phyloP scores from a whole-genome alignment of 30 jellyfish, hydroid and myxozoan species.

The Cassiopea xamachana region DNA sequence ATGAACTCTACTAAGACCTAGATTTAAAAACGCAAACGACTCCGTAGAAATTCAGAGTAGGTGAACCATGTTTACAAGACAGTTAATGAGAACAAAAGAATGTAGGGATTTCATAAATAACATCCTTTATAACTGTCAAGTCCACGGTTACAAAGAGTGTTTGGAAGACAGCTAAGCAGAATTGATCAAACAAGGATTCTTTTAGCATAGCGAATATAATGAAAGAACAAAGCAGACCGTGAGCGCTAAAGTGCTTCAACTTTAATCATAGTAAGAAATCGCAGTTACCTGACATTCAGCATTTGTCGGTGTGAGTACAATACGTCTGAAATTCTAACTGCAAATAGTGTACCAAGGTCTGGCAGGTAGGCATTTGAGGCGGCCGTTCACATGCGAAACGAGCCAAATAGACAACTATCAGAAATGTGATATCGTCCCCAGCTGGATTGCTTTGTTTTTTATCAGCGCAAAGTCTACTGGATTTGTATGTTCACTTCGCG shows the following conservation, averaged over 20 bases:
- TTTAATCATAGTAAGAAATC: not conserved
- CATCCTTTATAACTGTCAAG: not conserved
- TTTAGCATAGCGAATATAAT: not conserved
- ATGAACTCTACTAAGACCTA: too few species aligned
- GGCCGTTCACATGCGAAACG: not conserved
- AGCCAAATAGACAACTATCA: conserved; percentile 2
- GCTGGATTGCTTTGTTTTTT: conserved; percentile 46
- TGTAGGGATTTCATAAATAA: not conserved
- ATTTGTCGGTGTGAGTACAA: not conserved
- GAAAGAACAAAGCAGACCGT: not conserved
- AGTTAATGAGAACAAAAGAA: not conserved
- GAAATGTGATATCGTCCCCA: conserved; percentile 24
- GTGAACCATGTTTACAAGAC: too few species aligned
- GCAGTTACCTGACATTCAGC: conserved; percentile 5
- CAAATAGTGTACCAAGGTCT: not conserved
- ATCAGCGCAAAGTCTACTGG: conserved; percentile 27
- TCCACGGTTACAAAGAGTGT: not conserved
- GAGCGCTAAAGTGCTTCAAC: not conserved
- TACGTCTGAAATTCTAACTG: not conserved
- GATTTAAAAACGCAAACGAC: too few species aligned
- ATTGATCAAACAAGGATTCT: not conserved
- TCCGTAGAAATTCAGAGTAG: too few species aligned
- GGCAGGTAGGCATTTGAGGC: not conserved
- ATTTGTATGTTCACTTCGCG: conserved; percentile 11
- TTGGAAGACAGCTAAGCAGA: not conserved